Percentiles rank a stretch among this genome's conserved stretches.
phyloP scores from a whole-genome alignment of 2,113 vertebrate species.

The Motacilla alba region DNA sequence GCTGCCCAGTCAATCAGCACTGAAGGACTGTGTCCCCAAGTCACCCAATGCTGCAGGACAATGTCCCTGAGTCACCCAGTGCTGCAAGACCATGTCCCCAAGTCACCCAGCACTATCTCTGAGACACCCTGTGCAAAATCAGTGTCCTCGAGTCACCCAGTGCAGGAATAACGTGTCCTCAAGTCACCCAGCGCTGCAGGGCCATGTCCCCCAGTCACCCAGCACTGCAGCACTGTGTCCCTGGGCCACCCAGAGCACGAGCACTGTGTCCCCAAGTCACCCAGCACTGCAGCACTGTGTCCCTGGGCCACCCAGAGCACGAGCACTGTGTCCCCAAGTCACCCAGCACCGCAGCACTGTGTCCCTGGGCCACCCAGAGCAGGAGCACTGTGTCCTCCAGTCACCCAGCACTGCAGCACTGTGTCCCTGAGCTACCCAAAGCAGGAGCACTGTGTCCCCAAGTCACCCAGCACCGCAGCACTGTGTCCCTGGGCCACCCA shows the following conservation, averaged over 20 bases:
- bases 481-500: too few species aligned
- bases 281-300: not conserved
- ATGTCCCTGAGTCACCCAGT: not conserved
- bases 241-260: not conserved
- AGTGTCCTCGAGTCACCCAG: not conserved
- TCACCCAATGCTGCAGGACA: not conserved
- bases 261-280: not conserved
- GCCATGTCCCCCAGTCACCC: accelerated
- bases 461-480: too few species aligned
- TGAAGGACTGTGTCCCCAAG: not conserved
- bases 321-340: too few species aligned
- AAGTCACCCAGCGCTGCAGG: not conserved
- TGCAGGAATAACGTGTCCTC: accelerated
- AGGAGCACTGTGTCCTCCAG: not conserved
- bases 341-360: too few species aligned
- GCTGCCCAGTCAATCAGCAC: not conserved
- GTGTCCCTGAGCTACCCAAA: too few species aligned
- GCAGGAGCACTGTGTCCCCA: too few species aligned
- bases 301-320: accelerated
- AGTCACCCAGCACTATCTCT: too few species aligned
- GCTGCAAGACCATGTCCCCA: accelerated
- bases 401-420: too few species aligned
- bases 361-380: not conserved
- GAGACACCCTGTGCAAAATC: too few species aligned
- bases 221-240: not conserved